Conservation (phyloP, 2,113 vertebrate genomes). For the Otus sunia region DNA sequence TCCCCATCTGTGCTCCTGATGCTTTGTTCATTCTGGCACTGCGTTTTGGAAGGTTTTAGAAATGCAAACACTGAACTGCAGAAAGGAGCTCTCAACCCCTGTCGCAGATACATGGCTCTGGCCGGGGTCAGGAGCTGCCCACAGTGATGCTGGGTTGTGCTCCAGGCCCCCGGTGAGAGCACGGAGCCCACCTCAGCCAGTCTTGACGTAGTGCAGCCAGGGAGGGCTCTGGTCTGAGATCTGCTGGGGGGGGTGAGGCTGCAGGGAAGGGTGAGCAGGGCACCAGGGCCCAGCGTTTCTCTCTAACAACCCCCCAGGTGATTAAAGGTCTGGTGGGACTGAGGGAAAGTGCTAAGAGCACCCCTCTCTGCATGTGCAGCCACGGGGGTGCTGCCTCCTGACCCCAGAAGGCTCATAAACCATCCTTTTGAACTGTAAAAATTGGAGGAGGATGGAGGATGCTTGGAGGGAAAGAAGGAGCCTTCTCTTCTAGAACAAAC, state of each 20-base stretch:
- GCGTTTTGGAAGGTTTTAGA: neutral
- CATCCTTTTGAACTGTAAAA: neutral
- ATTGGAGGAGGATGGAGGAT: neutral
- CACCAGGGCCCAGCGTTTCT: fast-evolving
- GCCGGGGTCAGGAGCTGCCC: neutral
- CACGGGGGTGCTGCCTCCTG: neutral
- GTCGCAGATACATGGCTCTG: fast-evolving
- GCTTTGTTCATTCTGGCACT: fast-evolving
- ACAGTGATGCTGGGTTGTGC: no score
- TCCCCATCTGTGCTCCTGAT: neutral
- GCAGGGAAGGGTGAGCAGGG: neutral
- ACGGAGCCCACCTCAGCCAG: neutral
- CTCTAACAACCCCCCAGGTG: neutral
- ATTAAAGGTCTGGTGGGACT: neutral
- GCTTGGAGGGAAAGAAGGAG: neutral
- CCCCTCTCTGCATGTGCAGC: neutral
- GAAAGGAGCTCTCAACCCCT: neutral
- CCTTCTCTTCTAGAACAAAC: neutral
- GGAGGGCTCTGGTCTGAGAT: neutral
- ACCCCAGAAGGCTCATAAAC: neutral
- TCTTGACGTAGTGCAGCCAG: fast-evolving
- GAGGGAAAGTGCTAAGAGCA: neutral
- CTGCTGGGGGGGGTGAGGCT: neutral
- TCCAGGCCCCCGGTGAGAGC: neutral
- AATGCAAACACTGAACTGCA: neutral